Evolutionary conservation across 2,797 vertebrate species (phyloP), one percentile per base, ranked within the genome.

Genomic region (Kryptolebias ocellatus): DNA sequence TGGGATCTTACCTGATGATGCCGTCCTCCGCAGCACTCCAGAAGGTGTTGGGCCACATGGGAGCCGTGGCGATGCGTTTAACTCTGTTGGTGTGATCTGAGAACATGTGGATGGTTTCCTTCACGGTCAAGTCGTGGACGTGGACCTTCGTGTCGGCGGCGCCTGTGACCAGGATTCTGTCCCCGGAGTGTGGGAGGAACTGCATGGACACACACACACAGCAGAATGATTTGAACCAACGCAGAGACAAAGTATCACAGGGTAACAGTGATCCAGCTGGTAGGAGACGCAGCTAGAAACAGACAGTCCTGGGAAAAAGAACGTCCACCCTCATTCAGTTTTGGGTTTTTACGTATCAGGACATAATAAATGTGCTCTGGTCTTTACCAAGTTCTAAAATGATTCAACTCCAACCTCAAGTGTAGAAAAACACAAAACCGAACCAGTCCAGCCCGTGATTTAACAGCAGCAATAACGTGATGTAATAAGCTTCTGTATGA

Each of bases 21-120:
- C 98, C 98, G 0, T 99, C 98, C 79, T 99, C 98, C 0, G 96
- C 98, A 4, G 98, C 98, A 9, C 98, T 99, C 98, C 98, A 99
- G 92, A 99, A 99, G 1, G 96, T 98, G 92, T 98, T 98, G 34
- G 98, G 98, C 97, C 97, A 99, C 96, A 99, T 97, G 71, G 98
- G 97, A 0, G 98, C 98, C 0, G 97, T 98, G 78, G 97, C 98
- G 0, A 99, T 98, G 53, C 98, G 92, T 77, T 99, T 99, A 17
- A 99, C 98, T 31, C 98, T 91, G 88, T 99, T 99, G 29, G 98
- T 99, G 78, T 99, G 98, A 75, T 99, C 98, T 46, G 96, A 98
- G 92, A 99, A 99, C 95, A 98, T 99, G 81, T 99, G 98, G 89
- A 96, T 97, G 5, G 97, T 99, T 90, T 99, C 98, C 89, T 98